A percentile compares a stretch with the other conserved stretches of the same genome.
Conservation (phyloP, 2,797 vertebrate genomes). For the Balearica regulorum region DNA sequence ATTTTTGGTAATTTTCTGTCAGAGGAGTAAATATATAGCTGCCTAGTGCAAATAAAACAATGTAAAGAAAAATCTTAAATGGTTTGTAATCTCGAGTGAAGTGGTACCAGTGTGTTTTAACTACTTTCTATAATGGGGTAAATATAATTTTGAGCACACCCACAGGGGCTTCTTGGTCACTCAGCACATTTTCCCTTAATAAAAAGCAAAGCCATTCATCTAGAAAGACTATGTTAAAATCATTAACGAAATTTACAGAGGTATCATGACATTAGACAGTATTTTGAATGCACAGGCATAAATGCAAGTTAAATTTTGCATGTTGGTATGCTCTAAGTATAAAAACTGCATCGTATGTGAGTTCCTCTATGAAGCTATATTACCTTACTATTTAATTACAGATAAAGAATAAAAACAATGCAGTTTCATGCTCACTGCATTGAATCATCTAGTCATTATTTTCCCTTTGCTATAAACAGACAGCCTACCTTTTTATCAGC, state of each 20-base stretch:
- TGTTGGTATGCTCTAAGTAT: slow-evolving; percentile 24
- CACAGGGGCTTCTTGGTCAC: slow-evolving; percentile 36
- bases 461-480: slow-evolving; percentile 76
- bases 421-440: slow-evolving; percentile 75
- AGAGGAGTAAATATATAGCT: neutral
- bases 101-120: slow-evolving; percentile 28
- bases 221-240: slow-evolving; percentile 46
- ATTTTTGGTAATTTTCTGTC: neutral
- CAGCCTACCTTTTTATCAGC: slow-evolving; percentile 80
- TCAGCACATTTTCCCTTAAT: slow-evolving; percentile 1
- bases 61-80: neutral
- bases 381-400: slow-evolving; percentile 76
- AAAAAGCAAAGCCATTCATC: slow-evolving; percentile 45
- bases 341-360: slow-evolving; percentile 48
- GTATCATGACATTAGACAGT: neutral
- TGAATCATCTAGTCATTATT: slow-evolving; percentile 81
- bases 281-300: slow-evolving; percentile 36
- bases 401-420: slow-evolving; percentile 76
- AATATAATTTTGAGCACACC: slow-evolving; percentile 32
- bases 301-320: slow-evolving; percentile 56
- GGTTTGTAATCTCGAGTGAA: neutral
- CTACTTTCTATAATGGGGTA: neutral
- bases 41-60: neutral
- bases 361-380: slow-evolving; percentile 63
- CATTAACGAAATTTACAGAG: neutral